Base-by-base conservation (phyloP, 2,113 vertebrate genomes). In the Zosterops borbonicus region DNA sequence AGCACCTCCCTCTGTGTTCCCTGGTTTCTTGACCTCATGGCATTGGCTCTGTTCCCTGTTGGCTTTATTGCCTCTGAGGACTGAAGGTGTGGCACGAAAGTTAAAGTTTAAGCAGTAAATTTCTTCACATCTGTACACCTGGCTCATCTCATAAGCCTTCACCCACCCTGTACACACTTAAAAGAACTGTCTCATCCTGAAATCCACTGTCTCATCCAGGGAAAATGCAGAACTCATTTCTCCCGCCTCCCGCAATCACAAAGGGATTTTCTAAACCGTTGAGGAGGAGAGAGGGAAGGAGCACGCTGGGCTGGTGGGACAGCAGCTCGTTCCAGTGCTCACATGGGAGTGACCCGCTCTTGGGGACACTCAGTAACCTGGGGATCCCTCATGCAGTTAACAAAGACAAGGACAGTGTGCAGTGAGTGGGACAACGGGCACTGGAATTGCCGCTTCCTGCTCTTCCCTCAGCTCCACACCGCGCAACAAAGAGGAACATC, bases 401-500 rank as follows among this genome's bases (percentile, higher is more conserved):
- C 88, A 77, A 29, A 80, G 60, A 39, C 9, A 3, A 77, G 81
- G 60, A 25, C 44, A 37, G 33, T 0, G 0, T 5, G 63, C 31
- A 3, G 4, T 53, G 92, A 3, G 4, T 53, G 92, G 64, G 82
- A 87, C 84, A 56, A 15, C 1, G 1, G 9, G 62, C n/a, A 2
- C 6, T 21, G 50, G 62, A n/a, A 76, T 23, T 64, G 37, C 37
- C 0, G 9, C 68, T 87, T 65, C 73, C 82, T 63, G 39, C 29
- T 62, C 86, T 71, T 70, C 81, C 56, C 87, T 50, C 56, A 3
- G 14, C 82, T 49, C 93, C 87, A 27, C 0, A 2, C 64, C 87
- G 75, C 33, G 55, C 81, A 95, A 89, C 93, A 95, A 95, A 96
- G 69, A 82, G 56, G 60, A 97, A 94, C 95, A 97, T 95, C 90